These are phyloP conservation scores for Aplodontia rufa DNA, from an alignment of 2,113 vertebrate genomes.

Conservation along the genomic window DNA sequence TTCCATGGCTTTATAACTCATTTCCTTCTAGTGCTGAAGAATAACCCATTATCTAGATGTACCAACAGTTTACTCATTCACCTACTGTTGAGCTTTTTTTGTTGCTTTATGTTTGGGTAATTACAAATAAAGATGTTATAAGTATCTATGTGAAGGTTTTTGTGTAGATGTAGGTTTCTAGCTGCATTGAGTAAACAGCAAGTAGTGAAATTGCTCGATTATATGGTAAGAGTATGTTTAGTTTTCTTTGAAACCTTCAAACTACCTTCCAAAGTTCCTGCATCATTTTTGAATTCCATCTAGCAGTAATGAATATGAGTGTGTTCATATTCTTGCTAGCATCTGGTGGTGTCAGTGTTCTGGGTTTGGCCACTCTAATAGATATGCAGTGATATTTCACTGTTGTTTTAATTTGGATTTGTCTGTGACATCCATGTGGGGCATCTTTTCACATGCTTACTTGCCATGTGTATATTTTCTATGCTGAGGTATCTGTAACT, in stretches of 20 bases:
- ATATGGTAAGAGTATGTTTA: background rate
- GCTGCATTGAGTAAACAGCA: background rate
- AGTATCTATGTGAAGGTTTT: background rate
- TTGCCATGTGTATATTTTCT: background rate
- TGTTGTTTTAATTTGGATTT: background rate
- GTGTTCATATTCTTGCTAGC: background rate
- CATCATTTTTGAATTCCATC: background rate
- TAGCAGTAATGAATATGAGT: background rate
- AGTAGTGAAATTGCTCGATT: background rate
- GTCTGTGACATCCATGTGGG: background rate
- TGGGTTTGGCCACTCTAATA: background rate
- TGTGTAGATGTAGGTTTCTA: background rate
- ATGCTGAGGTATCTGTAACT: background rate
- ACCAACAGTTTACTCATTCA: background rate
- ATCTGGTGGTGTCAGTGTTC: background rate
- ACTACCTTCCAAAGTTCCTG: background rate
- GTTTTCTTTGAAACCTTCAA: background rate
- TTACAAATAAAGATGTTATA: background rate
- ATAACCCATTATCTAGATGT: background rate
- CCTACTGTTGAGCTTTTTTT: background rate
- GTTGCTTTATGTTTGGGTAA: background rate
- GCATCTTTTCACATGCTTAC: background rate
- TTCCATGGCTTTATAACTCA: background rate
- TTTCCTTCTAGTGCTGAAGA: background rate
- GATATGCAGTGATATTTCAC: background rate